Evolutionary conservation across 1,140 invertebrate genomes (phyloP), one percentile per base, ranked within the genome.

Genomic region (Pentalonia nigronervosa): DNA sequence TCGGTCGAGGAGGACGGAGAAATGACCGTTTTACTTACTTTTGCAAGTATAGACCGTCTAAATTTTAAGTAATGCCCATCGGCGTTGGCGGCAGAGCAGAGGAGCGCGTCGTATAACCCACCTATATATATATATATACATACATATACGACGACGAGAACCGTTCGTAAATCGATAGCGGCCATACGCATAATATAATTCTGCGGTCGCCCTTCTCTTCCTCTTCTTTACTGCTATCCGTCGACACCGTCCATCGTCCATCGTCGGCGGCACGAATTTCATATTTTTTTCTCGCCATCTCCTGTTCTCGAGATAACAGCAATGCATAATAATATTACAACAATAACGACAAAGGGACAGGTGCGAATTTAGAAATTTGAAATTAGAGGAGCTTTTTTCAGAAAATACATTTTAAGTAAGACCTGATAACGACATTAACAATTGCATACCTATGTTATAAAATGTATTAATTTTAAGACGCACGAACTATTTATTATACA

Each of bases 111-210:
- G 60, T 76, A 76, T 76, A 76, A 7, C 60, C 60, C 30, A 76
- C 60, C 60, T 76, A 83, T 83, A 86, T 25, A 84, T 45, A 86
- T 86, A 86, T 86, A 48, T 25, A 36, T 34, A n/a, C 50, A 21
- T 50, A n/a, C 47, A 48, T 88, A 48, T 88, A 48, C 86, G 30
- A 48, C 36, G 47, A 50, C 30, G 47, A 88, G 30, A 50, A 34
- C 47, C 86, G 48, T 89, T 89, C 47, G 87, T 53, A 53, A 89
- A 89, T 89, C 87, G 87, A 89, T 89, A 89, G 48, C 87, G 48
- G 48, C 87, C 87, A 89, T 53, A 89, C 87, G 87, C 87, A 53
- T 89, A 89, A 89, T 89, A 89, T 89, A 89, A 89, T 89, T 89
- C 87, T 53, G 48, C 20, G 48, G 48, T 21, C 47, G n/a, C 48